Base-by-base conservation (phyloP, 1,140 invertebrate genomes). In the Scaptomyza hsui region DNA sequence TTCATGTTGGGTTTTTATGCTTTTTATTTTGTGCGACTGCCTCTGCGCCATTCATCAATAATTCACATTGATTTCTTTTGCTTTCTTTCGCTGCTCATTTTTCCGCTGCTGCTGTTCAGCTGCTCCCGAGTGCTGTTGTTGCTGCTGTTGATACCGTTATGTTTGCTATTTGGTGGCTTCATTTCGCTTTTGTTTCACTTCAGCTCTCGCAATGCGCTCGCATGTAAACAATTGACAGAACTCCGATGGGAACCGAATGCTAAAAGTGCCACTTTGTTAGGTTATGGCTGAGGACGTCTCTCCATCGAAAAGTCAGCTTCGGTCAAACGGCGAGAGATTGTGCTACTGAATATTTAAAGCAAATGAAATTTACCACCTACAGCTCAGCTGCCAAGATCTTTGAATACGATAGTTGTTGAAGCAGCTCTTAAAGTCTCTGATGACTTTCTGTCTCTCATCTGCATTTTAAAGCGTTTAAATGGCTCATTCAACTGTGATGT, bases 11-110 rank as follows among this genome's bases (percentile, higher is more conserved):
- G 16, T 59, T 68, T 39, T 72, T 75, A 48, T 61, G 37, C 29
- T 55, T 52, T 35, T 62, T 55, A 62, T 73, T 63, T 61, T 61
- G 26, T 29, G 47, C 35, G 57, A 21, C 48, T 75, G 67, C 55
- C 51, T 49, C 47, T 81, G 82, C 71, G 73, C 72, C 78, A 88
- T 88, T 88, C 82, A 89, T 88, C 82, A 88, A 88, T 88, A 88
- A 88, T 88, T 88, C 82, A 88, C 82, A 89, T 82, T 88, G 74
- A 86, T 88, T 86, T 24, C 29, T 44, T 9, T 13, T 57, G 12
- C 44, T 61, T 49, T 52, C 53, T 52, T 61, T 37, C 52, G 15
- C 39, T 53, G 65, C 29, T 52, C 64, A 60, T 68, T 62, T 62
- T 48, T 9, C 21, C 29, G 32, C n/a, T 45, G n/a, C 24, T 45